Base-by-base conservation (phyloP, 2,797 vertebrate genomes). In the Acanthis flammea region DNA sequence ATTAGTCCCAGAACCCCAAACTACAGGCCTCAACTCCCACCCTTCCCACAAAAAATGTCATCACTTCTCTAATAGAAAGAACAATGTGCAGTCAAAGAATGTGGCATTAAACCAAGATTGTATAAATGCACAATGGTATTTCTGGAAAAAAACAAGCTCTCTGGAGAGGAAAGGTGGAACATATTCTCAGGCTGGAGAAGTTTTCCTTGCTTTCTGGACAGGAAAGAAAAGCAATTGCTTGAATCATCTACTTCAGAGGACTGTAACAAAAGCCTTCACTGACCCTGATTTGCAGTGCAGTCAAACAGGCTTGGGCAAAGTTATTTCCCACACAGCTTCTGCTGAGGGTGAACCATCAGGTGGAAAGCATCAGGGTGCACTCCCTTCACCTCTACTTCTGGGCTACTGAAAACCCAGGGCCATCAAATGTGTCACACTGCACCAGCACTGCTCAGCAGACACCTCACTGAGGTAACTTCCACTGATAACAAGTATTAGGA, bases 151-250 rank as follows among this genome's bases (percentile, higher is more conserved):
- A 15, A 13, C 72, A 37, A 48, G 31, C 11, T 50, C 12, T 7
- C 24, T 45, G 22, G 23, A 87, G 33, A 79, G 37, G 44, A 89
- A 92, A 74, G 61, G 35, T 79, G 50, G n/a, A 66, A 57, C 12
- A 5, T 1, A 2, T 37, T 91, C n/a, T 19, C 63, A 85, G 37
- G 31, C n/a, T 33, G 73, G 60, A 50, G 17, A 57, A 61, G 35
- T 23, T 50, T 68, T 77, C 25, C 53, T 42, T 75, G 54, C 45
- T 72, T 86, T 63, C 14, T 77, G 51, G 31, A 55, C 78, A 70
- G 81, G 67, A 90, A 92, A 79, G 39, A 63, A 65, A 87, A 35
- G 28, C 41, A 95, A 85, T 66, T 90, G 60, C 71, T 67, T 76
- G 75, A 86, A 83, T 63, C 41, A 63, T 22, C 60, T 55, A 14